Conservation (phyloP, 1,140 invertebrate genomes). For the Drosophila funebris region DNA sequence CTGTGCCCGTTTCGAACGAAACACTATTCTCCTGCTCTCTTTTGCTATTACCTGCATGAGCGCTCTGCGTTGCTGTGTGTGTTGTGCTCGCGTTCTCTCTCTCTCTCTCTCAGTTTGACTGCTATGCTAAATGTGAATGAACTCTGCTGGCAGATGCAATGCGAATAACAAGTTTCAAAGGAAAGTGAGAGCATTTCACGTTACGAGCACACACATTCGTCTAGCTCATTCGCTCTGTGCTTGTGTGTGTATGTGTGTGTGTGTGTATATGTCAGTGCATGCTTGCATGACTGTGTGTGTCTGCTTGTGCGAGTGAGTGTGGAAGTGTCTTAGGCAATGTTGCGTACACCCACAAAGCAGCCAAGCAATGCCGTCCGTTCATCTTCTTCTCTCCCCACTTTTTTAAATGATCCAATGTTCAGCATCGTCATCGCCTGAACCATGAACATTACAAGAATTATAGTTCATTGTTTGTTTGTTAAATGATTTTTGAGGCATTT, state of each 20-base stretch:
- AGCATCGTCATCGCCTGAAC: slow-evolving; percentile 42
- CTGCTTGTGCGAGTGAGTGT: slow-evolving; percentile 7
- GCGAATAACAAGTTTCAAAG: slow-evolving; percentile 82
- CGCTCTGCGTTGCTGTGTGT: slow-evolving; percentile 17
- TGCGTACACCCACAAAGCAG: slow-evolving; percentile 7
- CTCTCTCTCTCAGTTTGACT: slow-evolving; percentile 21
- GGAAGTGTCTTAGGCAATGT: slow-evolving; percentile 29
- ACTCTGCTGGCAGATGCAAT: slow-evolving; percentile 70
- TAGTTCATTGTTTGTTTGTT: slow-evolving; percentile 66
- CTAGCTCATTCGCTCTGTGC: slow-evolving; percentile 22
- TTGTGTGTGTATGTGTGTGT: background rate
- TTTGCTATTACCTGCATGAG: slow-evolving; percentile 35
- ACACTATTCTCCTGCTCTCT: slow-evolving; percentile 23
- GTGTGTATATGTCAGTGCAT: background rate
- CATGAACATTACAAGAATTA: slow-evolving; percentile 36
- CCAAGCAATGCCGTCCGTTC: slow-evolving; percentile 13
- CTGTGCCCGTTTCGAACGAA: slow-evolving; percentile 57
- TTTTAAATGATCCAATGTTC: slow-evolving; percentile 37
- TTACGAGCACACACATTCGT: slow-evolving; percentile 28
- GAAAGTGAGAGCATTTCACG: slow-evolving; percentile 81
- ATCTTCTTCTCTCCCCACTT: background rate
- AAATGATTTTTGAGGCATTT: slow-evolving; percentile 39
- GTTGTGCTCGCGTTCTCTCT: background rate
- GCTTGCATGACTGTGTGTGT: background rate
- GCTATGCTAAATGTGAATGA: slow-evolving; percentile 78